Evolutionary conservation across 2,797 vertebrate genomes (phyloP), one percentile per base, ranked within the genome.

Genomic region (Halcyon badia): DNA sequence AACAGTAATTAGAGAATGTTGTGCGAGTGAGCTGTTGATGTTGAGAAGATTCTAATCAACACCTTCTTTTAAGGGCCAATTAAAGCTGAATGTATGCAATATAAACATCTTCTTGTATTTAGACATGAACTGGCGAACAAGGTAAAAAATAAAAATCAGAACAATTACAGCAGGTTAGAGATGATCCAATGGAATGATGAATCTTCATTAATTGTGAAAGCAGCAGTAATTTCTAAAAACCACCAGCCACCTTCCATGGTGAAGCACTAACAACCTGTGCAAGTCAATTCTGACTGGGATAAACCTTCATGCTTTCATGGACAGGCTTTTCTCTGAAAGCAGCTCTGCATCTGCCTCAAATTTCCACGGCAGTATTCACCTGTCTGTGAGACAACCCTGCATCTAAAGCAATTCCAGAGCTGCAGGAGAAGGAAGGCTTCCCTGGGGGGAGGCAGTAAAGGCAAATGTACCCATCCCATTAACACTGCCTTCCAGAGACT

Each of bases 1-100:
- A 98, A 98, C 98, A 98, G 98, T 98, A 98, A 98, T 98, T 98
- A 98, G 98, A 98, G 98, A 98, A 98, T 98, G 98, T 98, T 98
- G 98, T 98, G 98, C 89, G 98, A 98, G 98, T 90, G 98, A 98
- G 98, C 98, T 98, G 98, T 98, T 98, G 98, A 98, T 98, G 98
- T 98, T 98, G 98, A 98, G 98, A 98, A 98, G 98, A 98, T 98
- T 98, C 98, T 98, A 98, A 98, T 98, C 98, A 98, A 98, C 98
- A 98, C 98, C 98, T 98, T 98, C 98, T 98, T 98, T 98, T 98
- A 98, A 98, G 98, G 98, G 98, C 98, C 98, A 98, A 98, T 98
- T 98, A 98, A 98, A 98, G 97, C 98, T 97, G 98, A 98, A 98
- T 97, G 98, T 98, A 98, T 98, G 98, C 98, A 98, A 98, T 98